These are phyloP conservation scores for Baryphthengus martii DNA, from an alignment of 2,113 vertebrate species.

Conservation along the genomic window DNA sequence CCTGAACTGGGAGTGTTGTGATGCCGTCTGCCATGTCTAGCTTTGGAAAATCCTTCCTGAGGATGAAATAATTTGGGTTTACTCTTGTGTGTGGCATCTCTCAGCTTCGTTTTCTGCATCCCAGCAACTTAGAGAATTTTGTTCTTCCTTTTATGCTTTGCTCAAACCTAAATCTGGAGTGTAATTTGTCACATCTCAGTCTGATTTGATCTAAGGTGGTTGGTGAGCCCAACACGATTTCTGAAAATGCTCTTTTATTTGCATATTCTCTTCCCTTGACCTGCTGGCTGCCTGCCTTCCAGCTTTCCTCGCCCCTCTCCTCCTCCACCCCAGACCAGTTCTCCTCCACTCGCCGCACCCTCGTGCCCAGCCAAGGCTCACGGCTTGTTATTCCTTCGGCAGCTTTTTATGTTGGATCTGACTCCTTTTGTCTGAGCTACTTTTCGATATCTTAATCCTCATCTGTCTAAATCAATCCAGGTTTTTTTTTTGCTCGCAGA, in stretches of 20 bases:
- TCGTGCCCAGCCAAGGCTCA: background rate
- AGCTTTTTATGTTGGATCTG: background rate
- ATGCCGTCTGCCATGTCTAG: background rate
- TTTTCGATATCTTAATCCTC: background rate
- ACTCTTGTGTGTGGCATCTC: accelerated
- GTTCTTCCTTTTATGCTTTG: background rate
- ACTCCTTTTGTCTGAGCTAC: background rate
- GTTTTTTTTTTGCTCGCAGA: background rate
- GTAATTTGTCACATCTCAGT: accelerated
- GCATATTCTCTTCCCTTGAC: background rate
- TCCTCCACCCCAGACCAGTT: accelerated
- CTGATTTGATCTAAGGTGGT: background rate
- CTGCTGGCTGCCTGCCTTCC: background rate
- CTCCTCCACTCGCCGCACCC: accelerated
- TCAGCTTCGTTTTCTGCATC: background rate
- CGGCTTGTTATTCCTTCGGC: background rate
- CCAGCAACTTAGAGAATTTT: background rate
- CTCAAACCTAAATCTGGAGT: background rate
- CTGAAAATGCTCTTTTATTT: background rate
- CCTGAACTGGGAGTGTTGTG: background rate
- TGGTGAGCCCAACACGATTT: background rate
- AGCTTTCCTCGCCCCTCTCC: background rate
- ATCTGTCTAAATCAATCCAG: background rate
- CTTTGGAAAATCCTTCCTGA: background rate
- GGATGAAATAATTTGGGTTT: background rate